Percentiles rank a stretch among this genome's conserved stretches.
These are phyloP conservation scores for Scomber colias DNA, from an alignment of 2,113 vertebrate species.

Conservation along the genomic window DNA sequence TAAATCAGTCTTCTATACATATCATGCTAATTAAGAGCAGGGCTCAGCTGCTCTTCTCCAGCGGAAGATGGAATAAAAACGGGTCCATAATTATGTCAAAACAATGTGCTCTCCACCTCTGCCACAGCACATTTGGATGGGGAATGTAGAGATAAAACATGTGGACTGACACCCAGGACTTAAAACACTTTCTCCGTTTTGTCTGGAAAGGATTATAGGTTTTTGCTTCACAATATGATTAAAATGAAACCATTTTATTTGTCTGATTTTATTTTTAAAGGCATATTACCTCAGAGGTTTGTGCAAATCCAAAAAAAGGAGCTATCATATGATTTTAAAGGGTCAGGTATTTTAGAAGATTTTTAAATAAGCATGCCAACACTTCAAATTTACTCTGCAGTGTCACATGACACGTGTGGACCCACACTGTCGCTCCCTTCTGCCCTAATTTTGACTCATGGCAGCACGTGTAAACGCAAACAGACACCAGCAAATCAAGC, in stretches of 20 bases:
- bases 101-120: constrained; percentile 72
- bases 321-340: not conserved
- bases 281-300: not conserved
- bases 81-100: constrained; percentile 79
- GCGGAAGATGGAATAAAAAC: constrained; percentile 69
- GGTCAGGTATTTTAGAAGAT: not conserved
- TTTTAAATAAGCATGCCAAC: not conserved
- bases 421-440: constrained; percentile 13
- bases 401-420: constrained; percentile 24
- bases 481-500: constrained; percentile 33
- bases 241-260: constrained; percentile 5
- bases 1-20: constrained; percentile 78
- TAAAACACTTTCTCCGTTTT: constrained; percentile 52
- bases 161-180: constrained; percentile 62
- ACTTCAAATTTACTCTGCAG: too few relatives aligned
- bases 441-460: constrained; percentile 56
- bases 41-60: constrained; percentile 66
- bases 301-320: not conserved
- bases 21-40: constrained; percentile 82
- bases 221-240: constrained; percentile 25
- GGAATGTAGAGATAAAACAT: constrained; percentile 52
- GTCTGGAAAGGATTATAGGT: constrained; percentile 59
- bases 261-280: constrained; percentile 12
- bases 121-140: constrained; percentile 55
- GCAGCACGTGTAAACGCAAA: constrained; percentile 24